A percentile compares a stretch with the other conserved stretches of the same genome.
Conservation (phyloP, 2,113 vertebrate genomes). For the Tenrec ecaudatus region DNA sequence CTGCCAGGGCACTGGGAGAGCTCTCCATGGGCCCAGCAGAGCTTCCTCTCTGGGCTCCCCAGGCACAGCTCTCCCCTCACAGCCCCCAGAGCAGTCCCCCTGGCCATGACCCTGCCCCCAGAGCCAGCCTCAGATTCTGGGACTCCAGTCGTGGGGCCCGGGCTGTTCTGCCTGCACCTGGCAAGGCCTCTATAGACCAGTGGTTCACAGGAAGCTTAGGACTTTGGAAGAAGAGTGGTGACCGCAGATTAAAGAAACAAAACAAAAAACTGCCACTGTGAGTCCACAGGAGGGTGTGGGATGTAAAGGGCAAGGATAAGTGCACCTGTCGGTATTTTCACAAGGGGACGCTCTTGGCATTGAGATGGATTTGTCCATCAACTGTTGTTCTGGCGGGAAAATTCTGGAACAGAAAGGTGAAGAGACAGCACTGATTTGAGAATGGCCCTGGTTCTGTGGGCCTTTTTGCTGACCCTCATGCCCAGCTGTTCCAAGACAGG, state of each 20-base stretch:
- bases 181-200: background rate
- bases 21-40: background rate
- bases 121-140: fast-evolving
- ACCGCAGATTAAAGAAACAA: too few species aligned
- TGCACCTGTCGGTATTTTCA: fast-evolving
- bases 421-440: too few species aligned
- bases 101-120: fast-evolving
- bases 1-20: background rate
- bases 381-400: too few species aligned
- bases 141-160: background rate
- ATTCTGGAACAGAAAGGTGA: background rate
- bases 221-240: background rate
- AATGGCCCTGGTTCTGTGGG: fast-evolving
- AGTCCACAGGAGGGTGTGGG: too few species aligned
- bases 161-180: background rate
- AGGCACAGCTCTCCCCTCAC: background rate
- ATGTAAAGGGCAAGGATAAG: too few species aligned
- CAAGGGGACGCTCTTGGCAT: fast-evolving
- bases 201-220: background rate
- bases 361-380: background rate
- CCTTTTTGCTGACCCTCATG: too few species aligned
- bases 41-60: background rate
- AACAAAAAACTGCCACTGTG: too few species aligned
- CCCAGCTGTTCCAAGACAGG: background rate
- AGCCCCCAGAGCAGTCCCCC: fast-evolving